Evolutionary conservation across 2,888 invertebrate species (phyloP).

Genomic region (Microdon myrmicae): DNA sequence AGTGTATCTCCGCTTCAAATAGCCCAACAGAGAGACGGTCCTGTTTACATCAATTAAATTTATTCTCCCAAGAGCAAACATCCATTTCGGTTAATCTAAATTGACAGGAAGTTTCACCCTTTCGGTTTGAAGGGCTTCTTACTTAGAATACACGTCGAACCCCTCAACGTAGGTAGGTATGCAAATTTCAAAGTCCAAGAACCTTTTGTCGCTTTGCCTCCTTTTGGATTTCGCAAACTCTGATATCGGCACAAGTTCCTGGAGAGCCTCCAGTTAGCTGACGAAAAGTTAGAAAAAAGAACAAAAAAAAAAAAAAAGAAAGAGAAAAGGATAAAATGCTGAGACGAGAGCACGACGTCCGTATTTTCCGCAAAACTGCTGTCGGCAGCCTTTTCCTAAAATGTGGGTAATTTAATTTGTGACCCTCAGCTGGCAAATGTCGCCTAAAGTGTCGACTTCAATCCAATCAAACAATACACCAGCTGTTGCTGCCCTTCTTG

Average conservation of each 20-base stretch:
- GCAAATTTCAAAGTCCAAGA: conserved; percentile 18
- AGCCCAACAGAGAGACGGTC: no score
- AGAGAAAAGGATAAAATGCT: conserved; percentile 19
- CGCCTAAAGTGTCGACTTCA: conserved; percentile 48
- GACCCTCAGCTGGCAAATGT: conserved; percentile 49
- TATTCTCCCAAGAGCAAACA: background rate
- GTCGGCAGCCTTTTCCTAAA: conserved; percentile 44
- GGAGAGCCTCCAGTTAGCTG: no score
- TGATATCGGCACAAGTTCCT: no score
- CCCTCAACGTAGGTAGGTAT: conserved; percentile 1
- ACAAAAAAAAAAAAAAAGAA: conserved; percentile 2
- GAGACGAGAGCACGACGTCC: no score
- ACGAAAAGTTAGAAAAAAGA: background rate
- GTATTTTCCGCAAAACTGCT: conserved; percentile 22
- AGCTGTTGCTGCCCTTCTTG: conserved; percentile 45
- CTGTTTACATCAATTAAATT: conserved; percentile 14
- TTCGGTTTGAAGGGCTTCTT: background rate
- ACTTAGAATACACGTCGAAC: conserved; percentile 2
- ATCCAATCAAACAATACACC: conserved; percentile 48
- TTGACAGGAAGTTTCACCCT: conserved; percentile 10
- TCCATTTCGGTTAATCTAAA: conserved; percentile 10
- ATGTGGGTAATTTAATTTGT: conserved; percentile 50
- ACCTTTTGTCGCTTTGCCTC: no score
- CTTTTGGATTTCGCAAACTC: no score
- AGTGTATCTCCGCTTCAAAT: no score